A percentile compares a stretch with the other conserved stretches of the same genome.
These are phyloP conservation scores for Alcedo atthis DNA, from an alignment of 2,797 vertebrate species.

Conservation along the genomic window DNA sequence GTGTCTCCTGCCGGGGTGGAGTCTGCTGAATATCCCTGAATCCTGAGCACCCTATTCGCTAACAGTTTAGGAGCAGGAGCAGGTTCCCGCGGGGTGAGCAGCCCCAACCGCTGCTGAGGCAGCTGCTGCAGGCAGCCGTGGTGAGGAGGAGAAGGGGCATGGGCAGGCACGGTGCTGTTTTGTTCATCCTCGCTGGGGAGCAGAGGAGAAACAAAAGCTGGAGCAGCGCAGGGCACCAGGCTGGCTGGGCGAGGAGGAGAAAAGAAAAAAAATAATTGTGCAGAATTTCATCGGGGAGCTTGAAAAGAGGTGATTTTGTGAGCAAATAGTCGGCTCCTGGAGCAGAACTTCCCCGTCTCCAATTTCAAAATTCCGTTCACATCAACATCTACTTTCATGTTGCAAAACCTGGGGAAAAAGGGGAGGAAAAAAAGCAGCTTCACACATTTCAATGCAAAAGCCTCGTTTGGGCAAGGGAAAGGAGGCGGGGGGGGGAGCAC, in stretches of 20 bases:
- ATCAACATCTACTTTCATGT: slow-evolving; percentile 37
- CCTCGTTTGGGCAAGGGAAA: background rate
- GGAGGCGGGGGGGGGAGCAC: background rate
- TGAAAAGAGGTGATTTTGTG: background rate
- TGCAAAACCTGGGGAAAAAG: slow-evolving; percentile 31
- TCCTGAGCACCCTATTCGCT: background rate
- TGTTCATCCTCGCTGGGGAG: slow-evolving; percentile 39
- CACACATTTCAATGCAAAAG: background rate
- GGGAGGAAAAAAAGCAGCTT: background rate
- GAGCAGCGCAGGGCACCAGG: background rate
- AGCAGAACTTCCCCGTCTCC: background rate
- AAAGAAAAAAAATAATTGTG: background rate
- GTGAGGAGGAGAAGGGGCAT: background rate
- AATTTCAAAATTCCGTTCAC: slow-evolving; percentile 39
- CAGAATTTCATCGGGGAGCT: background rate
- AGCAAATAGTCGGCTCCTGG: background rate
- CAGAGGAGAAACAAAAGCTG: slow-evolving; percentile 27
- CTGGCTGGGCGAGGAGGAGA: background rate
- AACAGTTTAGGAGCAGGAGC: background rate
- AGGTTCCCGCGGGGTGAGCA: background rate
- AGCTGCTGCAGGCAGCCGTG: background rate
- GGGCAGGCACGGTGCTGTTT: background rate
- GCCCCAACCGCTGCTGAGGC: background rate
- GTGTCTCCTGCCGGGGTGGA: background rate
- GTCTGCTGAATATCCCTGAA: rapidly evolving